Percentiles rank a stretch among this genome's conserved stretches.
Evolutionary conservation across 2,113 vertebrate species (phyloP).

Genomic region (Nibea albiflora): DNA sequence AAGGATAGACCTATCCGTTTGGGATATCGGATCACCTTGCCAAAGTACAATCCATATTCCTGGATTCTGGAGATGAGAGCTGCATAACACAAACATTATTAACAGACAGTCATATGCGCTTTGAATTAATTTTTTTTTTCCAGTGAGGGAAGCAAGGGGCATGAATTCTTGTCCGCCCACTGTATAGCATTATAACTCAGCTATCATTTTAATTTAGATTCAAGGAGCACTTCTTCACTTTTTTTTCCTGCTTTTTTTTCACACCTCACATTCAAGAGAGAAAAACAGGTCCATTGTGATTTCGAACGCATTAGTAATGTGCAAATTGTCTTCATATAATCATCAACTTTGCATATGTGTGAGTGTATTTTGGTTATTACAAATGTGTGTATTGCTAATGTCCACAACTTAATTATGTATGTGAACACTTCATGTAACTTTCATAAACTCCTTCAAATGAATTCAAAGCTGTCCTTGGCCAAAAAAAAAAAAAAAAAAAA

Average conservation of each 20-base stretch:
- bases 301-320: slow-evolving; percentile 34
- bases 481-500: not conserved
- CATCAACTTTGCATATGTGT: not conserved
- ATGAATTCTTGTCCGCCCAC: slow-evolving; percentile 44
- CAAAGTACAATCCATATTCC: slow-evolving; percentile 62
- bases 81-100: slow-evolving; percentile 59
- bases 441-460: not conserved
- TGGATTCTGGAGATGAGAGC: slow-evolving; percentile 56
- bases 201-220: slow-evolving; percentile 59
- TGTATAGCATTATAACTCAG: slow-evolving; percentile 45
- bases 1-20: slow-evolving; percentile 58
- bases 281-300: slow-evolving; percentile 21
- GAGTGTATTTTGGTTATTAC: too few relatives aligned
- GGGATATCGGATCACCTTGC: slow-evolving; percentile 67
- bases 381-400: not conserved
- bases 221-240: slow-evolving; percentile 31
- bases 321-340: slow-evolving; percentile 46
- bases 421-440: not conserved
- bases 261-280: slow-evolving; percentile 49
- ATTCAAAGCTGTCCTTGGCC: not conserved
- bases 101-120: slow-evolving; percentile 51
- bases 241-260: slow-evolving; percentile 33
- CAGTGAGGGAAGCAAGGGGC: slow-evolving; percentile 34
- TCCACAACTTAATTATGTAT: not conserved
- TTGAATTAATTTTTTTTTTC: slow-evolving; percentile 34